A percentile compares a stretch with the other conserved stretches of the same genome.
phyloP scores from a whole-genome alignment of 2,797 vertebrate species.

The Pseudochromis fuscus region DNA sequence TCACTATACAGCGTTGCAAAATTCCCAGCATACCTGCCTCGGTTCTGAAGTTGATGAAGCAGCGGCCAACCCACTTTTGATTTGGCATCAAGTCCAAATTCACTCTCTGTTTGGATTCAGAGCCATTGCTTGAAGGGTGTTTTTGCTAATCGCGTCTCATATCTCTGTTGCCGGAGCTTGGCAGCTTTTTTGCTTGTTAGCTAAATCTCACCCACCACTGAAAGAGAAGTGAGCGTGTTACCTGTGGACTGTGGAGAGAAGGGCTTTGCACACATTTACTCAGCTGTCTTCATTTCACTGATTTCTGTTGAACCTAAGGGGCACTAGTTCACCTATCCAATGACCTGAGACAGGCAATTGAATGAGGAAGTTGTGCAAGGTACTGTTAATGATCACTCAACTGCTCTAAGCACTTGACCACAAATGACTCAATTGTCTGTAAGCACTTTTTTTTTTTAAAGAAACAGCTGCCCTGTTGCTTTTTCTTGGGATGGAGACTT shows the following conservation, averaged over 20 bases:
- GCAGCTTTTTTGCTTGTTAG: slow-evolving; percentile 50
- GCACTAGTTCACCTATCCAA: slow-evolving; percentile 40
- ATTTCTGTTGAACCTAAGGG: slow-evolving; percentile 42
- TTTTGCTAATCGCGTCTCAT: slow-evolving; percentile 55
- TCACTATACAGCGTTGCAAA: slow-evolving; percentile 49
- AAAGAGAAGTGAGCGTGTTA: slow-evolving; percentile 41
- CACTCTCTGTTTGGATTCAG: slow-evolving; percentile 48
- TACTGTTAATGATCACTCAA: slow-evolving; percentile 66
- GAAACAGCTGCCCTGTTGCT: slow-evolving; percentile 31
- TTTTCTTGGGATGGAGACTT: slow-evolving; percentile 23
- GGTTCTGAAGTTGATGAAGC: slow-evolving; percentile 47
- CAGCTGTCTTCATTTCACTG: slow-evolving; percentile 39
- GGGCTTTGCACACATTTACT: slow-evolving; percentile 56
- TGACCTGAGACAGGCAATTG: slow-evolving; percentile 51
- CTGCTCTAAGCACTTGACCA: slow-evolving; percentile 26
- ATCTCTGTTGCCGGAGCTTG: slow-evolving; percentile 40
- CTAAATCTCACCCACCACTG: slow-evolving; percentile 44
- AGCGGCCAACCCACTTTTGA: slow-evolving; percentile 56
- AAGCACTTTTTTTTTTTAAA: slow-evolving; percentile 35
- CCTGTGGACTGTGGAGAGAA: slow-evolving; percentile 35
- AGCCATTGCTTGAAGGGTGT: slow-evolving; percentile 28
- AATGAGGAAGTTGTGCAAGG: slow-evolving; percentile 45
- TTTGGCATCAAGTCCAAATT: slow-evolving; percentile 55
- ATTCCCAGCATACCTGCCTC: slow-evolving; percentile 67
- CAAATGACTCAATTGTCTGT: slow-evolving; percentile 47